Evolutionary conservation across 2,888 invertebrate species (phyloP), one percentile per base, ranked within the genome.

Genomic region (Dryocosmus kuriphilus): DNA sequence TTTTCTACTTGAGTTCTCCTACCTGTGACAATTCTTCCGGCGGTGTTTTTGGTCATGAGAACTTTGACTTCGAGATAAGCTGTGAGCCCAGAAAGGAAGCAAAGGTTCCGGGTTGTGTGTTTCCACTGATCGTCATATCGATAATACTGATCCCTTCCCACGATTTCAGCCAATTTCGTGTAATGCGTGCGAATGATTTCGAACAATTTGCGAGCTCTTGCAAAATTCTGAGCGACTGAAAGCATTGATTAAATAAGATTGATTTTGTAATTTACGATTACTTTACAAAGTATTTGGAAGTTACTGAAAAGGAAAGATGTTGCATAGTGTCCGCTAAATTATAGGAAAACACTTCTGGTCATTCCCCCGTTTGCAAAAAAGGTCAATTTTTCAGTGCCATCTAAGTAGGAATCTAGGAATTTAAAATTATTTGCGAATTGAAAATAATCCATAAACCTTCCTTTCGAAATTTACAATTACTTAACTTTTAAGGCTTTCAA

Each of bases 101-200:
- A 95, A 83, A 97, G 93, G 65, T 96, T 93, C 89, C 98, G 98
- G 0, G 96, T 96, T 80, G 95, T 95, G 88, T 93, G 96, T 57
- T 96, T 94, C 98, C 98, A 98, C 87, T 97, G 96, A 86, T 98
- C 98, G 83, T 97, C 95, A 89, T 95, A 98, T 85, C 97, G 94
- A 91, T 97, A 98, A 92, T 96, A 98, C 86, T 97, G 96, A 71
- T 95, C 95, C 1, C 92, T 82, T 0, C 97, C 97, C 46, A 98
- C 94, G 76, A 95, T 93, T 61, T 92, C 90, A 27, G 94, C 93
- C 60, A 98, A 92, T 82, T 93, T 94, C 3, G 90, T 89, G 88
- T 96, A 97, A 19, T 95, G 94, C 32, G 92, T 91, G 9, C 94
- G 92, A 0, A 97, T 94, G 76, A 94, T 93, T 63, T 93, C 94